These are phyloP conservation scores for Prunella himalayana DNA, from an alignment of 2,113 vertebrate genomes.

Conservation along the genomic window DNA sequence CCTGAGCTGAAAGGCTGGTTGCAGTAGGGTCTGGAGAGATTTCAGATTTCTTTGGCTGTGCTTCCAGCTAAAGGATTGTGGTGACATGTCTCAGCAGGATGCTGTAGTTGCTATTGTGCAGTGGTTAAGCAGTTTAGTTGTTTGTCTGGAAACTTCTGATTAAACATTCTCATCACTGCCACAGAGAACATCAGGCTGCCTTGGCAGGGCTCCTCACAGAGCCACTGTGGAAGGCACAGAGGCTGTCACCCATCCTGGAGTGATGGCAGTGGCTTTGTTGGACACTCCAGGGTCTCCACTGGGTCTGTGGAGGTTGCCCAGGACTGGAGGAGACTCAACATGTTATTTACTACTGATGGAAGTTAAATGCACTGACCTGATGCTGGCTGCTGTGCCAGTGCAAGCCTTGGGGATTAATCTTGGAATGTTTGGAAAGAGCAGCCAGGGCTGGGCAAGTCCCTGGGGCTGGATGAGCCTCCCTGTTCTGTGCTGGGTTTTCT, in stretches of 20 bases:
- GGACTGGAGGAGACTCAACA: accelerated
- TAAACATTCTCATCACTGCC: background rate
- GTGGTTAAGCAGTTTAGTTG: background rate
- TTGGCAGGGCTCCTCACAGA: background rate
- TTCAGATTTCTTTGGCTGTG: background rate
- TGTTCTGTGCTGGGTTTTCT: background rate
- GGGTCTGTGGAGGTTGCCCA: background rate
- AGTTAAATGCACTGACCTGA: background rate
- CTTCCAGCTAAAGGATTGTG: background rate
- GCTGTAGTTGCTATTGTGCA: background rate
- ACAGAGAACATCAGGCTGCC: background rate
- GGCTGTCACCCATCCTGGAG: background rate
- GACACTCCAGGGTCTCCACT: accelerated
- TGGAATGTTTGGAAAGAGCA: background rate
- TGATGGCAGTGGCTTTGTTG: background rate
- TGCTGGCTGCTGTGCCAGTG: background rate
- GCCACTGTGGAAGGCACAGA: background rate
- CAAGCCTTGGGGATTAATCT: background rate
- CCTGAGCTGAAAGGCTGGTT: background rate
- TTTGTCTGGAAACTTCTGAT: background rate
- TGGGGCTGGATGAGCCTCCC: background rate
- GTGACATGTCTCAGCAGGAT: background rate
- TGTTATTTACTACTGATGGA: background rate
- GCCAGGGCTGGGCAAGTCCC: accelerated
- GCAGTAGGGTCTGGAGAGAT: background rate